Evolutionary conservation across 2,888 invertebrate species (phyloP).

Genomic region (Philereme transversata): DNA sequence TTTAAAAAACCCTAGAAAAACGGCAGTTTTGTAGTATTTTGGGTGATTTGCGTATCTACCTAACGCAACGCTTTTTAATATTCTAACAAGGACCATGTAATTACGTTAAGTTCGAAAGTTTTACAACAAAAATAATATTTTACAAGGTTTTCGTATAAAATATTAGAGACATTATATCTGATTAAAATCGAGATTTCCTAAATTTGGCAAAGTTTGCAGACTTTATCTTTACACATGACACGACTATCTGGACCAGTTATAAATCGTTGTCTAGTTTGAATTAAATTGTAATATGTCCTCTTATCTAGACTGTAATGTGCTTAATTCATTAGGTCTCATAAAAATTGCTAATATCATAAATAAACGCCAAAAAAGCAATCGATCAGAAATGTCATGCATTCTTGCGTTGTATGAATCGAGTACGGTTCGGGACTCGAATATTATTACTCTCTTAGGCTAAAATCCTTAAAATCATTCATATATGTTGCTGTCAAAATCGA

Average conservation of each 20-base stretch:
- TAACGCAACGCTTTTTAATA: no score
- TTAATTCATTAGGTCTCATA: slow-evolving; percentile 16
- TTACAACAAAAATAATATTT: no score
- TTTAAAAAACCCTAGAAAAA: no score
- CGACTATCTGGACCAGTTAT: slow-evolving; percentile 38
- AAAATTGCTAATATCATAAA: slow-evolving; percentile 45
- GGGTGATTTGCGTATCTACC: no score
- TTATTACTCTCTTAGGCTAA: background rate
- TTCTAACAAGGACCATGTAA: no score
- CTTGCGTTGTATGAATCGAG: slow-evolving; percentile 36
- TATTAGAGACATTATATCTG: background rate
- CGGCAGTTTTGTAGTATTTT: no score
- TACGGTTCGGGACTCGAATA: slow-evolving; percentile 1
- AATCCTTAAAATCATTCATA: no score
- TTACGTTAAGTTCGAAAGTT: no score
- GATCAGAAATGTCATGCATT: slow-evolving; percentile 52
- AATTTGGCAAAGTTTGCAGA: background rate
- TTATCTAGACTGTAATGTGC: slow-evolving; percentile 44
- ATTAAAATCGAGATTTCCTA: background rate
- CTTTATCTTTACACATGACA: slow-evolving; percentile 9
- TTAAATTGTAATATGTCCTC: slow-evolving; percentile 34
- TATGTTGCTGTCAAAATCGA: background rate
- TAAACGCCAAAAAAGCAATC: slow-evolving; percentile 44
- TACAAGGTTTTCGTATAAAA: no score
- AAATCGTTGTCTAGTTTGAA: slow-evolving; percentile 48